Evolutionary conservation across 2,888 invertebrate species (phyloP).

Genomic region (Idaea biselata): DNA sequence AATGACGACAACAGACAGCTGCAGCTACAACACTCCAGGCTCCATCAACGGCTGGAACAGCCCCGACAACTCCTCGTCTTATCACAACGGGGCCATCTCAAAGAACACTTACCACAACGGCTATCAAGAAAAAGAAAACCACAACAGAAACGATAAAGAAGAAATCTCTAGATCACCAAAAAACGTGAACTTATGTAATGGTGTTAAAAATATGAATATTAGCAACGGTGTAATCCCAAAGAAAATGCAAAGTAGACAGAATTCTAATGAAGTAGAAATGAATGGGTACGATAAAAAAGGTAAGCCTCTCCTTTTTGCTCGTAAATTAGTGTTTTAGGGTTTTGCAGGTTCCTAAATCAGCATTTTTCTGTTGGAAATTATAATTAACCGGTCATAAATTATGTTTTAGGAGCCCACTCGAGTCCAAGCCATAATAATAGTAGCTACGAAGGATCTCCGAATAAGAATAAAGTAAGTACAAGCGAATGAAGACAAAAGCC

Average conservation of each 20-base stretch:
- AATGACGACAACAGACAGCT: slow-evolving; percentile 81
- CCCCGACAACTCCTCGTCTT: slow-evolving; percentile 64
- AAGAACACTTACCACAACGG: slow-evolving; percentile 69
- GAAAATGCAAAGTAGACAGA: slow-evolving; percentile 62
- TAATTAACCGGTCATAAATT: neutral
- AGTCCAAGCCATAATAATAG: slow-evolving; percentile 66
- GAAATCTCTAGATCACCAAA: slow-evolving; percentile 54
- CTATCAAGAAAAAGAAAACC: slow-evolving; percentile 56
- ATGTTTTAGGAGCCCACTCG: slow-evolving; percentile 55
- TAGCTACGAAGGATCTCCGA: slow-evolving; percentile 72
- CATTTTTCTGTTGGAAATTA: neutral
- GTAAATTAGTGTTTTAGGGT: neutral
- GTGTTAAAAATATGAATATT: slow-evolving; percentile 68
- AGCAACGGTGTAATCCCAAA: slow-evolving; percentile 68
- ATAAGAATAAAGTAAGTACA: slow-evolving; percentile 62
- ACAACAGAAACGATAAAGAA: slow-evolving; percentile 47
- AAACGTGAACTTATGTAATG: slow-evolving; percentile 70
- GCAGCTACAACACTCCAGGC: slow-evolving; percentile 77
- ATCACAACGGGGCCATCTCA: slow-evolving; percentile 71
- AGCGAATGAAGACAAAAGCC: neutral
- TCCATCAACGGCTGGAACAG: slow-evolving; percentile 82
- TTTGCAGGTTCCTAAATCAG: neutral
- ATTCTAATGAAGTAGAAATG: slow-evolving; percentile 60
- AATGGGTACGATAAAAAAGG: slow-evolving; percentile 68
- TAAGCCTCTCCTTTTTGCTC: slow-evolving; percentile 25